Base-by-base conservation (phyloP, 2,113 vertebrate species). In the Xenopus borealis region DNA sequence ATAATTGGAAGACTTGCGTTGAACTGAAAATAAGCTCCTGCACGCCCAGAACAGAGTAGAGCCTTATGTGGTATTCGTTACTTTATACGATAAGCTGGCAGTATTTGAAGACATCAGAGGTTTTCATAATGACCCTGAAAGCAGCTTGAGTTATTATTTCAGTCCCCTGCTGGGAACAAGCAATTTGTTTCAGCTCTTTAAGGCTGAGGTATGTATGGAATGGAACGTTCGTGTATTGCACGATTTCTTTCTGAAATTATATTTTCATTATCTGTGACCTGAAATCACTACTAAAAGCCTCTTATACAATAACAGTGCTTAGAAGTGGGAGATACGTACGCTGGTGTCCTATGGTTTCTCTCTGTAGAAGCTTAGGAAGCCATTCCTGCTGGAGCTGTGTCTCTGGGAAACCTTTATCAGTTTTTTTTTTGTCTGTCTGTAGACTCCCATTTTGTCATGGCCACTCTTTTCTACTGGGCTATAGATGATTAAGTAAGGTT, bases 71-170 rank as follows among this genome's bases (percentile, higher is more conserved):
- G 8, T 62, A 67, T 47, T 47, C 46, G 27, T 47, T 40, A 68
- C 55, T 67, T 6, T 40, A 40, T 74, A 52, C 58, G 72, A 53
- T 74, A 74, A 74, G 66, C 46, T 47, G 53, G 40, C 20, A 50
- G 55, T 44, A 75, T 18, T 75, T 67, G 33, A 61, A 68, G 72
- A 75, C 64, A 68, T 75, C 55, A 75, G 68, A 75, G 64, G 44
- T 14, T 30, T 59, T 14, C 23, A 61, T 17, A 33, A 64, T 75
- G 44, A 75, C 72, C 72, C 64, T 18, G 44, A 40, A 67, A 53
- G 14, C 53, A 18, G 40, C 55, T 67, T 61, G 10, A 18, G 20
- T 75, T 75, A 61, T 75, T 75, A 67, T 75, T 68, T 67, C 20
- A 33, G 55, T 47, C 13, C 20, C 72, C 72, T 10, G 72, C 72